phyloP scores from a whole-genome alignment of 2,888 invertebrate genomes.

The Syrista parreyssii region DNA sequence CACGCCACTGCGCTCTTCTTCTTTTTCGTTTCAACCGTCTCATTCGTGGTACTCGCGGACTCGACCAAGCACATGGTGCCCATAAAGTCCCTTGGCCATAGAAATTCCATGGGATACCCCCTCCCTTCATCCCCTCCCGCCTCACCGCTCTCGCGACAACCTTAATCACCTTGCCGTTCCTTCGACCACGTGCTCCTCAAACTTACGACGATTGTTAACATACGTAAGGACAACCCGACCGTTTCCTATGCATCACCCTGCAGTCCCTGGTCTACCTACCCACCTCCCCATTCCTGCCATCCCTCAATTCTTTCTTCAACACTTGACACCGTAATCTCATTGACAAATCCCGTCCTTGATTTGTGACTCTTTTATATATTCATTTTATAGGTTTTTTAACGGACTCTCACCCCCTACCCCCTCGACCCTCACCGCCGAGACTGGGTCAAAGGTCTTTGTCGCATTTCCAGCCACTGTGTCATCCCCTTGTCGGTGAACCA shows the following conservation, averaged over 20 bases:
- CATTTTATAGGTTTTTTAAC: too few relatives aligned
- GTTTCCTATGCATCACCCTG: too few relatives aligned
- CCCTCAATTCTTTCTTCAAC: background rate
- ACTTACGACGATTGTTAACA: too few relatives aligned
- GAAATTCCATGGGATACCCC: background rate
- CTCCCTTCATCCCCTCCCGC: background rate
- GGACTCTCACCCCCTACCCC: too few relatives aligned
- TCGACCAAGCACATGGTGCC: constrained; percentile 7
- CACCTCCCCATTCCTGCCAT: background rate
- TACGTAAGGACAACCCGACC: too few relatives aligned
- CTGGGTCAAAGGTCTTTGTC: background rate
- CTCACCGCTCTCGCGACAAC: too few relatives aligned
- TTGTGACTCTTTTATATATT: background rate
- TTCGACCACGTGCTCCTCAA: too few relatives aligned
- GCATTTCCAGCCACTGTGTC: constrained; percentile 26
- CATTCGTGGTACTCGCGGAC: constrained; percentile 3
- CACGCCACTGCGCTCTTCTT: constrained; percentile 12
- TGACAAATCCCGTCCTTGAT: background rate
- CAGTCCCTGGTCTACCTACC: too few relatives aligned
- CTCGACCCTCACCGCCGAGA: too few relatives aligned
- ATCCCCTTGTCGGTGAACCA: background rate
- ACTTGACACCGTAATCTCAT: too few relatives aligned
- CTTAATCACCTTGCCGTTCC: too few relatives aligned
- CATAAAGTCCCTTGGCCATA: background rate
- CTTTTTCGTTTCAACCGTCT: constrained; percentile 1